Conservation (phyloP, 2,797 vertebrate species). For the Acipenser oxyrinchus region DNA sequence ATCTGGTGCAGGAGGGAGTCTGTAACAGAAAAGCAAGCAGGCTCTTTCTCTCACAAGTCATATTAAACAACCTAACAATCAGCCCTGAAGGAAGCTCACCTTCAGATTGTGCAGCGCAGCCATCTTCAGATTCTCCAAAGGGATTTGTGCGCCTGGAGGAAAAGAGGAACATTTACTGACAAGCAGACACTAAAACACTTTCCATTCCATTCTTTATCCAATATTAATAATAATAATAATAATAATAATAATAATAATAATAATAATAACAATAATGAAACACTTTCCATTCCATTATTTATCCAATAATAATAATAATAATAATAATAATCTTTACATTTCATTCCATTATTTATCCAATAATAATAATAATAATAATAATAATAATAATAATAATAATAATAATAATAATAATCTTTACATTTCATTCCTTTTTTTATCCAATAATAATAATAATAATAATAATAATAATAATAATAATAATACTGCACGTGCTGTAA, state of each 20-base stretch:
- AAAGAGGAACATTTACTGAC: slow-evolving; percentile 9
- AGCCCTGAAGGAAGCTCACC: slow-evolving; percentile 45
- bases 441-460: no score
- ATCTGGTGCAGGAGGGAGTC: slow-evolving; percentile 91
- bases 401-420: background rate
- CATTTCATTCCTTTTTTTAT: no score
- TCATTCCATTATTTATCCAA: no score
- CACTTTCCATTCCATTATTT: background rate
- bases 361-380: no score
- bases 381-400: background rate
- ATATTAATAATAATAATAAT: no score
- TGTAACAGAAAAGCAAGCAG: slow-evolving; percentile 32
- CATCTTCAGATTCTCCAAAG: slow-evolving; percentile 84
- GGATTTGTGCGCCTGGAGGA: slow-evolving; percentile 81
- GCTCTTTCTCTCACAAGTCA: no score
- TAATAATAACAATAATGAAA: no score
- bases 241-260: background rate
- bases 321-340: background rate
- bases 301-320: no score
- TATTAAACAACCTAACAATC: slow-evolving; percentile 18
- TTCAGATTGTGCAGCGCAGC: slow-evolving; percentile 53
- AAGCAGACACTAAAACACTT: background rate
- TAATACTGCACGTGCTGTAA: background rate
- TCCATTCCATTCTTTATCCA: background rate
- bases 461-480: background rate